Base-by-base conservation (phyloP, 2,797 vertebrate species). In the Silurus aristotelis region DNA sequence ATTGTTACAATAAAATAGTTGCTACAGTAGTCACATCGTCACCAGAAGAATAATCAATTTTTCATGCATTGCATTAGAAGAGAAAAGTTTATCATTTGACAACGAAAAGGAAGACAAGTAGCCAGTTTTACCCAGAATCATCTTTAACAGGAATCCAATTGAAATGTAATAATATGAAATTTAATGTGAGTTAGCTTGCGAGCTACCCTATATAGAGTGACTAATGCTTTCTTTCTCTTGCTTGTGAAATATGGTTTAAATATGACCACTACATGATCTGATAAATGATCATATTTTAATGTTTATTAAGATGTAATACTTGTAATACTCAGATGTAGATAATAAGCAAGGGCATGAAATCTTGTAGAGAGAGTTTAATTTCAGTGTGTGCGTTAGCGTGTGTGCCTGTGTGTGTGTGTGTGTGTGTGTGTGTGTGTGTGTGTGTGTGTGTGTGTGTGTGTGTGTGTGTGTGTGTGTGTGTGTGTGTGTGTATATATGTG, bases 401-500 rank as follows among this genome's bases (percentile, higher is more conserved):
- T 22, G 38, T 71, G 66, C 38, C 31, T 70, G 67, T 19, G 27
- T 70, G 67, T 70, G 31, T 68, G 67, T 66, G n/a, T 66, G 63
- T 25, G 14, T 19, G 66, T 38, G 67, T 38, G 31, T 38, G 31
- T 38, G 31, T 38, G 31, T 38, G 31, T 38, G 31, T 31, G 31
- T 31, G 31, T 31, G 1, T 31, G 31, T 31, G 31, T 27, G 66
- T 68, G 27, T 38, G 67, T 19, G 67, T 38, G 67, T 68, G 67
- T 70, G 17, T 70, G 17, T 43, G 67, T 70, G 25, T 83, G 64
- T 84, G 27, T 80, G 77, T 80, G 68, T 83, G 82, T 84, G 46
- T 84, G 82, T 82, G 70, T 81, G 77, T 56, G 75, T 77, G 86
- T 71, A 67, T 68, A 66, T 77, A 64, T 82, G 63, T 70, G 83